A percentile compares a stretch with the other conserved stretches of the same genome.
phyloP scores from a whole-genome alignment of 2,888 invertebrate species.

The Trachelus iudaicus region DNA sequence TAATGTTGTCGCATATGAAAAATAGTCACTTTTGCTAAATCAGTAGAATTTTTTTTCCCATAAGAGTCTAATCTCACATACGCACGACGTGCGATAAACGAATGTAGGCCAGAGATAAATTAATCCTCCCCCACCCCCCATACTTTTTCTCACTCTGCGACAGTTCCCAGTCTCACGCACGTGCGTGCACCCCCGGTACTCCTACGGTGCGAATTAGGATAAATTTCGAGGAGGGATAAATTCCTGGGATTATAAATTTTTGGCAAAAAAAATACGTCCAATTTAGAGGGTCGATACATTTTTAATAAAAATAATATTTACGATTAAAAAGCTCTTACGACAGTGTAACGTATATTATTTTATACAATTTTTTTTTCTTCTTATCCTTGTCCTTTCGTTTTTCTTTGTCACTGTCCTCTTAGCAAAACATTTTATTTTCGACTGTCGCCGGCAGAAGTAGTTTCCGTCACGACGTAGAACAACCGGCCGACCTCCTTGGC shows the following conservation, averaged over 20 bases:
- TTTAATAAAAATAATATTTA: not conserved
- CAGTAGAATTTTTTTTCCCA: not conserved
- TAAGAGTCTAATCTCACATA: not conserved
- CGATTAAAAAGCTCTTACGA: not conserved
- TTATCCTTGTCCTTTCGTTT: not conserved
- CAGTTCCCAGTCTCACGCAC: not conserved
- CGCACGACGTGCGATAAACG: not conserved
- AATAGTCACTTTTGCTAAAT: not conserved
- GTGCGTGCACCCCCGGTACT: not conserved
- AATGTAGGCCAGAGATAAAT: conserved; percentile 2
- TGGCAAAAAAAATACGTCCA: not conserved
- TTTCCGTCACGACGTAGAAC: not conserved
- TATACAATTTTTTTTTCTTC: too few relatives aligned
- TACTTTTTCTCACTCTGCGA: not conserved
- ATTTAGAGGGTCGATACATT: not conserved
- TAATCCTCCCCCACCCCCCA: not conserved
- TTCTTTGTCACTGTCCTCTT: not conserved
- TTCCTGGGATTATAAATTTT: not conserved
- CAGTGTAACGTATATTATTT: not conserved
- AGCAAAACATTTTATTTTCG: not conserved
- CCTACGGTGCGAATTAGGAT: not conserved
- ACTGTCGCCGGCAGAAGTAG: not conserved
- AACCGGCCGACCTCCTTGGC: not conserved
- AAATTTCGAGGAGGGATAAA: not conserved
- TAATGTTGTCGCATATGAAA: not conserved